These are phyloP conservation scores for Scaptomyza caliginosa DNA, from an alignment of 2,888 invertebrate species.

Conservation along the genomic window DNA sequence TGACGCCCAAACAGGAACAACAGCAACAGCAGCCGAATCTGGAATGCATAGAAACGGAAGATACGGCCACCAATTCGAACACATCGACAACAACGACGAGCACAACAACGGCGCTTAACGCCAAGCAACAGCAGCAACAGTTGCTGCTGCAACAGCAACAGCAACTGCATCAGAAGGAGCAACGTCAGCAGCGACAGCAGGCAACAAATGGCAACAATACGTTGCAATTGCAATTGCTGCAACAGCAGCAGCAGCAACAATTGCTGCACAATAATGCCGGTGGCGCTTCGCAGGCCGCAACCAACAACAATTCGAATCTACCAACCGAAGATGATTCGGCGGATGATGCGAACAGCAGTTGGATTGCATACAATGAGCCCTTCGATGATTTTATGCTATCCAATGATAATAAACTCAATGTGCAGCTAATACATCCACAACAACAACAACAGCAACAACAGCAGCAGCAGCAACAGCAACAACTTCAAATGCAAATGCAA, in stretches of 20 bases:
- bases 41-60: constrained; percentile 74
- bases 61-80: constrained; percentile 71
- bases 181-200: constrained; percentile 36
- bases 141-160: constrained; percentile 42
- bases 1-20: constrained; percentile 25
- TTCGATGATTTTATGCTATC: constrained; percentile 62
- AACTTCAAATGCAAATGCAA: constrained; percentile 33
- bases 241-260: constrained; percentile 40
- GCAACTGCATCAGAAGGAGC: constrained; percentile 44
- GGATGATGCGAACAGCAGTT: constrained; percentile 78
- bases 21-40: constrained; percentile 17
- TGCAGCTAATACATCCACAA: constrained; percentile 28
- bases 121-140: constrained; percentile 61
- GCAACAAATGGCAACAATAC: constrained; percentile 59
- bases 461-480: constrained; percentile 26
- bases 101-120: constrained; percentile 43
- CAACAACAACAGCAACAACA: constrained; percentile 19
- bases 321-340: constrained; percentile 78
- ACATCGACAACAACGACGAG: constrained; percentile 76
- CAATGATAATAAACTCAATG: constrained; percentile 40
- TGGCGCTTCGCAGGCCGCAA: constrained; percentile 48
- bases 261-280: constrained; percentile 31
- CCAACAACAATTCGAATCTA: constrained; percentile 68
- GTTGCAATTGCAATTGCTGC: constrained; percentile 45
- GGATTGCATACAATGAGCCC: constrained; percentile 77